These are phyloP conservation scores for Plecotus auritus DNA, from an alignment of 2,113 vertebrate species.

Conservation along the genomic window DNA sequence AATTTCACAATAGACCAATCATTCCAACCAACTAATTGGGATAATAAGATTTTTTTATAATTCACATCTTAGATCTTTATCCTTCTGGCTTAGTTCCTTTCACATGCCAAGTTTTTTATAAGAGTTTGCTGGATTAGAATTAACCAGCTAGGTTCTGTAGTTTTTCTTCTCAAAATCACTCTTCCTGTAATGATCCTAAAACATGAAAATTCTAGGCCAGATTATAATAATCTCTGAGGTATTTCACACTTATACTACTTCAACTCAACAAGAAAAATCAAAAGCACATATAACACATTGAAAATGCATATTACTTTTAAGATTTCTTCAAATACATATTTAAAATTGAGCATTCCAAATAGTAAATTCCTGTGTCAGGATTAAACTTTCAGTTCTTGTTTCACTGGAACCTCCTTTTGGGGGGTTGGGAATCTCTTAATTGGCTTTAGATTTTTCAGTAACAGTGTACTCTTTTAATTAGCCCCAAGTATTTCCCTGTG, in stretches of 20 bases:
- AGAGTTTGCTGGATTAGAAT: slow-evolving; percentile 73
- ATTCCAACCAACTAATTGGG: slow-evolving; percentile 76
- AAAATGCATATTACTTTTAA: not conserved
- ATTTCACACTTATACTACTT: slow-evolving; percentile 52
- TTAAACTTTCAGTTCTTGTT: slow-evolving; percentile 56
- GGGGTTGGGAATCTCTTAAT: slow-evolving; percentile 41
- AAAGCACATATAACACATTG: not conserved
- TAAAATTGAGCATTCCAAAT: slow-evolving; percentile 39
- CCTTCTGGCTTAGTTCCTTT: slow-evolving; percentile 69
- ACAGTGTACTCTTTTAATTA: slow-evolving; percentile 62
- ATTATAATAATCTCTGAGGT: slow-evolving; percentile 64
- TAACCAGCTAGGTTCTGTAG: slow-evolving; percentile 67
- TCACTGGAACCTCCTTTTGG: not conserved
- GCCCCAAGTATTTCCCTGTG: slow-evolving; percentile 23
- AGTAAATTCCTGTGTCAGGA: slow-evolving; percentile 36
- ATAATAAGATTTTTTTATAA: slow-evolving; percentile 80
- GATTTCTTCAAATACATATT: slow-evolving; percentile 18
- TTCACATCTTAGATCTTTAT: slow-evolving; percentile 73
- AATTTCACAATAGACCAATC: slow-evolving; percentile 68
- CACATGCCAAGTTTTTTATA: slow-evolving; percentile 70
- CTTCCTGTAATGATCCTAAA: slow-evolving; percentile 67
- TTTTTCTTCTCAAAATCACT: slow-evolving; percentile 52
- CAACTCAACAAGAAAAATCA: not conserved
- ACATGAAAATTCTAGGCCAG: slow-evolving; percentile 65
- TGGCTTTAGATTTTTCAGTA: slow-evolving; percentile 42